These are phyloP conservation scores for Ptychodera flava DNA, from an alignment of 35 echinoderm and acorn worm species.

Conservation along the genomic window DNA sequence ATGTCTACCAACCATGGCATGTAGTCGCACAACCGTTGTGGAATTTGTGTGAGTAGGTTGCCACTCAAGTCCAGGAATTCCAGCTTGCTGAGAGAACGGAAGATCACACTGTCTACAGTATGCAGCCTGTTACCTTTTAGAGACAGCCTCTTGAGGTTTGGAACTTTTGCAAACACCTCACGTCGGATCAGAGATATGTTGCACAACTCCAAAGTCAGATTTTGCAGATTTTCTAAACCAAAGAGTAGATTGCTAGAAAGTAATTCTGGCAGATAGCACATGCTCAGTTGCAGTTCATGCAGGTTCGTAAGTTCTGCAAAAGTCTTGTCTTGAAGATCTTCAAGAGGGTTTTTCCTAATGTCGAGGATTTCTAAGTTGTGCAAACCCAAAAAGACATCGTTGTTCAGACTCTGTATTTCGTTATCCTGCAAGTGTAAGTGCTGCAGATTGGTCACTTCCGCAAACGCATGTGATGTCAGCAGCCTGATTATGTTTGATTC, in stretches of 20 bases:
- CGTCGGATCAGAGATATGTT: neutral
- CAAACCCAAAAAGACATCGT: neutral
- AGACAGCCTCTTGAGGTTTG: neutral
- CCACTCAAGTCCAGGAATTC: neutral
- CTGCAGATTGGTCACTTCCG: neutral
- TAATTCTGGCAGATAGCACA: neutral
- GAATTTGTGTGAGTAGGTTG: no score
- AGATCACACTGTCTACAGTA: neutral
- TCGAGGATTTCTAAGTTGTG: neutral
- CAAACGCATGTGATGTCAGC: neutral
- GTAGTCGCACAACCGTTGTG: no score
- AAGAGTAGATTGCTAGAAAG: neutral
- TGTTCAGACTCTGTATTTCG: neutral
- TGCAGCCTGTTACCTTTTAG: neutral
- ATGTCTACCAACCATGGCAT: no score
- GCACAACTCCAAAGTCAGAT: neutral
- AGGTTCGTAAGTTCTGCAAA: neutral
- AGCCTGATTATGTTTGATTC: neutral
- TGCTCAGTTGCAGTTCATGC: neutral
- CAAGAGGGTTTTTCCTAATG: neutral
- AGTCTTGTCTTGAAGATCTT: neutral
- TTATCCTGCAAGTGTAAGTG: neutral
- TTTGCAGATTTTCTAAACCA: neutral
- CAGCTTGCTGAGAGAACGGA: neutral
- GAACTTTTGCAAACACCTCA: neutral